Base-by-base conservation (phyloP, 2,113 vertebrate genomes). In the Xiphophorus couchianus region DNA sequence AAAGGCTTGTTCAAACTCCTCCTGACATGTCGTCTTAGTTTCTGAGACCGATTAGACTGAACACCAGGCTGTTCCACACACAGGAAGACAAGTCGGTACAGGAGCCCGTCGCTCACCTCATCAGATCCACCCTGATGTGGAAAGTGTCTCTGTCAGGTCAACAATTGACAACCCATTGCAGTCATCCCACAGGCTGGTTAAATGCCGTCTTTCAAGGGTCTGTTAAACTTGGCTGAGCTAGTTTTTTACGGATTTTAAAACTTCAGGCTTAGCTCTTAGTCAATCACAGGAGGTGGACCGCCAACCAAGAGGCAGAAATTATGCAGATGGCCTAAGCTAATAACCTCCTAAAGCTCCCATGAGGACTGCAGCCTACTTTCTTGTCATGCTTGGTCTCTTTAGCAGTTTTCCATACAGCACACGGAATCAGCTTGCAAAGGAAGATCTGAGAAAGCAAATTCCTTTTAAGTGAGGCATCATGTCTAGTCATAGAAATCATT, bases 131-230 rank as follows among this genome's bases (percentile, higher is more conserved):
- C 76, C 86, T 62, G 80, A 89, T 22, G 54, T 84, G 70, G 74
- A 68, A 89, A 91, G 82, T 82, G 86, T 74, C 69, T 85, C 84
- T 88, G 91, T 88, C 90, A 84, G 88, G 84, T 91, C 91, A 83
- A 84, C 88, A 89, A 90, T 90, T 87, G 76, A 86, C 85, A 88
- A 81, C 69, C 89, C 88, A 86, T 89, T 89, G 86, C 84, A 80
- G 84, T 83, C 80, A 79, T 66, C 70, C 61, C 77, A 58, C 14
- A 65, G 72, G 83, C 69, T 83, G 83, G 69, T 83, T 89, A 83
- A 85, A 91, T 27, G 74, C 77, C n/a, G 66, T 83, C 78, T 85
- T 70, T 84, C 78, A 88, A 74, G 63, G 64, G 68, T 83, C 61
- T 66, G 87, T 87, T 91, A 66, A 80, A 83, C 51, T 61, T 69